Evolutionary conservation across 1,140 invertebrate genomes (phyloP).

Genomic region (Megathymus violae): DNA sequence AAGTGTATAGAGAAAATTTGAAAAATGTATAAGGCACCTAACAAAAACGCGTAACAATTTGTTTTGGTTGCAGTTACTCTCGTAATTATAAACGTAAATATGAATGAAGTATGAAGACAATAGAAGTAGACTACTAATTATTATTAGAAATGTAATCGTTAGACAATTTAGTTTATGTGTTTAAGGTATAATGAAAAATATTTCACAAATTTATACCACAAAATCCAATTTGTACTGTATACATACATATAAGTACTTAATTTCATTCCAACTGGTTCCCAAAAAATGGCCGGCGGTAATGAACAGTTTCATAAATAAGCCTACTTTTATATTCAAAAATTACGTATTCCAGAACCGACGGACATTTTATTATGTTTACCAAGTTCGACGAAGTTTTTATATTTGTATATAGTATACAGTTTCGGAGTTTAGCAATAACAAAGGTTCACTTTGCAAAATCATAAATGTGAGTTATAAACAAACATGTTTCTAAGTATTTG

Average conservation of each 20-base stretch:
- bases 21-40: too few species aligned
- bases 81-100: too few species aligned
- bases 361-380: conserved; percentile 24
- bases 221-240: not conserved
- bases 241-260: conserved; percentile 1
- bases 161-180: too few species aligned
- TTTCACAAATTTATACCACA: not conserved
- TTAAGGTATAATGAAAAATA: too few species aligned
- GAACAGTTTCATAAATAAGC: conserved; percentile 25
- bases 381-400: conserved; percentile 7
- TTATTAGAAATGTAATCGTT: too few species aligned
- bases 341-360: conserved; percentile 19
- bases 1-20: too few species aligned
- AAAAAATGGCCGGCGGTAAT: conserved; percentile 16
- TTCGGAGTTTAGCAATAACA: conserved; percentile 7
- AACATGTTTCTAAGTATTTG: too few species aligned
- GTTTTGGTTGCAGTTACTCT: too few species aligned
- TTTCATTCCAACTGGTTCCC: conserved; percentile 5
- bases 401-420: conserved; percentile 1
- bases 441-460: not conserved
- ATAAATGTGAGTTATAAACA: not conserved
- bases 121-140: too few species aligned
- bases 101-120: too few species aligned
- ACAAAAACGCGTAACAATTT: too few species aligned
- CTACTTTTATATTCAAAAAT: conserved; percentile 28